These are phyloP conservation scores for Drosophila setifemur DNA, from an alignment of 1,140 invertebrate genomes.

Conservation along the genomic window DNA sequence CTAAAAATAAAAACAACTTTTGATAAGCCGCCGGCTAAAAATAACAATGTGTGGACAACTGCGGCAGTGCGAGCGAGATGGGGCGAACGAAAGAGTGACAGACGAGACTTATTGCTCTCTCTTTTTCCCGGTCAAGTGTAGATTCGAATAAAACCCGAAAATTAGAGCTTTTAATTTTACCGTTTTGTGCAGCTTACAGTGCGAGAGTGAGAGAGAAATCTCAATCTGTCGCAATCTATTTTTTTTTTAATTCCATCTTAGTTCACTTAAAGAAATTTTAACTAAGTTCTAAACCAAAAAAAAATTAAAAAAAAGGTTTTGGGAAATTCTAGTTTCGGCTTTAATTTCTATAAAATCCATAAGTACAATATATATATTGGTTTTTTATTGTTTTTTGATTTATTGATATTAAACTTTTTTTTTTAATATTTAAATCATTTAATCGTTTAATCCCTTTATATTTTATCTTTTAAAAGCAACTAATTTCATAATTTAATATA, in stretches of 20 bases:
- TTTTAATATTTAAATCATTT: too few relatives aligned
- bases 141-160: slow-evolving; percentile 22
- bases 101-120: slow-evolving; percentile 17
- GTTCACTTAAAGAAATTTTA: slow-evolving; percentile 37
- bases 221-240: slow-evolving; percentile 5
- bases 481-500: too few relatives aligned
- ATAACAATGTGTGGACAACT: slow-evolving; percentile 38
- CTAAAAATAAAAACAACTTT: slow-evolving; percentile 64
- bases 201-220: not conserved
- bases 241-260: slow-evolving; percentile 22
- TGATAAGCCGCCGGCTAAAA: slow-evolving; percentile 66
- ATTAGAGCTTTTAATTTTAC: slow-evolving; percentile 17
- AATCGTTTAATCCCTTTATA: too few relatives aligned
- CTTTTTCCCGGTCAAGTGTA: slow-evolving; percentile 33
- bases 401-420: too few relatives aligned
- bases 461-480: too few relatives aligned
- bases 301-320: too few relatives aligned
- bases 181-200: slow-evolving; percentile 1
- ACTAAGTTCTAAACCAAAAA: too few relatives aligned
- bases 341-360: too few relatives aligned
- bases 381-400: too few relatives aligned
- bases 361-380: too few relatives aligned
- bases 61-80: slow-evolving; percentile 2
- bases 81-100: slow-evolving; percentile 14
- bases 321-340: too few relatives aligned